Base-by-base conservation (phyloP, 2,888 invertebrate genomes). In the Cyaniris semiargus region DNA sequence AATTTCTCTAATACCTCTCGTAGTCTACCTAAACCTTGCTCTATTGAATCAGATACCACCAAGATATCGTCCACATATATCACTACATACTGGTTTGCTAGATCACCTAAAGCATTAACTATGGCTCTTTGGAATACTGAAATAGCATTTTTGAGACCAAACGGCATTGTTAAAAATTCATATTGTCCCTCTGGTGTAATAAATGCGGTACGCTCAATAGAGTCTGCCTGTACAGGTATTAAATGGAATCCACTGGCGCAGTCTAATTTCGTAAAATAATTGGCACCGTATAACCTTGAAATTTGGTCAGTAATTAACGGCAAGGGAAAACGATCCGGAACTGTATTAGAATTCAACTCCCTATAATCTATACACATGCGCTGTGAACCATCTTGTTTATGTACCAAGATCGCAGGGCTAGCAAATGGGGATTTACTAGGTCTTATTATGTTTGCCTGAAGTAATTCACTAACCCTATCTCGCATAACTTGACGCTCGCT, bases 41-140 rank as follows among this genome's bases (percentile, higher is more conserved):
- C 72, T 72, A 72, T 23, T 21, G n/a, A 18, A 13, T 44, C 21
- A 8, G 72, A 72, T 3, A 21, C 21, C 6, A 72, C 44, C n/a
- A 72, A 72, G 18, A 72, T 10, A 23, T 72, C 72, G 13, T 72
- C 72, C n/a, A 80, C 72, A 70, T 80, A 80, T 0, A 78, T 78
- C 0, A 78, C 79, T 10, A 44, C 44, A 44, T 44, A 44, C 44
- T 44, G 44, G 44, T 44, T 44, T 10, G 44, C 44, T 44, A 44
- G 44, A 44, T 44, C 10, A 44, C 44, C 44, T 44, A 44, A 44
- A 44, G 44, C 44, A 10, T 44, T 38, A 3, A 48, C 48, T 15
- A 15, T 48, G 48, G 15, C 13, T 13, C 48, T 48, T 15, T 48
- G 13, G 15, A 48, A 48, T 48, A 48, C 48, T 15, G 15, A 48